Percentiles rank a stretch among this genome's conserved stretches.
These are phyloP conservation scores for Oreotrochilus melanogaster DNA, from an alignment of 2,113 vertebrate species.

Conservation along the genomic window DNA sequence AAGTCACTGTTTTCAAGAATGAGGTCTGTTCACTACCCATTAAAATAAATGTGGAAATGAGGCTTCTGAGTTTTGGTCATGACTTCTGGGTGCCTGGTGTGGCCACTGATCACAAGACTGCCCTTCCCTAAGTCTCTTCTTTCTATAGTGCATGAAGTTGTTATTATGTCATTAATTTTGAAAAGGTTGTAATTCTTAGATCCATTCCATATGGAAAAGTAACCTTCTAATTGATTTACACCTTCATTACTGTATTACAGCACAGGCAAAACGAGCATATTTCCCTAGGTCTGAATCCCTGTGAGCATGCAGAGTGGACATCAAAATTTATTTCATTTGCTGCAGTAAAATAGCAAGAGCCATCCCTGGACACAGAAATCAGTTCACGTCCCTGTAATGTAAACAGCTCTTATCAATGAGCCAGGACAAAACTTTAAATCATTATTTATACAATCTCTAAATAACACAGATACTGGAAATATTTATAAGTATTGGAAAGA, in stretches of 20 bases:
- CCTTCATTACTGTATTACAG: background rate
- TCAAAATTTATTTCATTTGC: background rate
- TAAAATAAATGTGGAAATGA: background rate
- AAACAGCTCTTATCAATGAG: slow-evolving; percentile 54
- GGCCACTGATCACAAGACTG: background rate
- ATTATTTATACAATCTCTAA: slow-evolving; percentile 24
- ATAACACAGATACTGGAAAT: slow-evolving; percentile 23
- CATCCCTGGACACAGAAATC: background rate
- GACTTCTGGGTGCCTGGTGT: background rate
- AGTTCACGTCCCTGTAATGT: slow-evolving; percentile 20
- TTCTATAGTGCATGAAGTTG: background rate
- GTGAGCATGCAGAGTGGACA: background rate
- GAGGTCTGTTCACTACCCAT: background rate
- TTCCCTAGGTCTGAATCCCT: background rate
- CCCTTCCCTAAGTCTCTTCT: background rate
- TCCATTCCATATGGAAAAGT: background rate
- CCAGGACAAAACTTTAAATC: slow-evolving; percentile 16
- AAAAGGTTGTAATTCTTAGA: background rate
- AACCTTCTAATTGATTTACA: background rate
- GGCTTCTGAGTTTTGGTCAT: background rate
- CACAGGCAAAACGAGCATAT: background rate
- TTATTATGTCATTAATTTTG: background rate
- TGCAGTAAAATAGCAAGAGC: background rate
- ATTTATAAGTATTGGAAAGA: slow-evolving; percentile 7
- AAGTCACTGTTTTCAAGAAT: background rate